A percentile compares a stretch with the other conserved stretches of the same genome.
These are phyloP conservation scores for Corapipo altera DNA, from an alignment of 2,113 vertebrate species.

Conservation along the genomic window DNA sequence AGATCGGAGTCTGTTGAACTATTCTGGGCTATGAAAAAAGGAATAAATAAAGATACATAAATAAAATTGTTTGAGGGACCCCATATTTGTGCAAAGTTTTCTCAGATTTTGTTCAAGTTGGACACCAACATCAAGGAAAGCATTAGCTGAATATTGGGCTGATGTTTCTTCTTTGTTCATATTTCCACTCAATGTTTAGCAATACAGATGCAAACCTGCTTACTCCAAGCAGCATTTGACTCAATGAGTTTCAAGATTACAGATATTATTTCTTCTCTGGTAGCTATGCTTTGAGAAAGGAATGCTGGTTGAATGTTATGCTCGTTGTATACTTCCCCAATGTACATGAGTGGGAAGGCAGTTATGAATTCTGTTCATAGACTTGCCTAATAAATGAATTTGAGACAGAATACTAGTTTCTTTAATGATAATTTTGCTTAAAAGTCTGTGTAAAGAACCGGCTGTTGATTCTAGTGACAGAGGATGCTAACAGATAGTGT, in stretches of 20 bases:
- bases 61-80: background rate
- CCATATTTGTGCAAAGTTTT: background rate
- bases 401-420: background rate
- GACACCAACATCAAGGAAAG: background rate
- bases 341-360: background rate
- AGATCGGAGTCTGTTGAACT: background rate
- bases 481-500: background rate
- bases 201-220: background rate
- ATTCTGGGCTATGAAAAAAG: background rate
- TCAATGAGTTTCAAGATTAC: background rate
- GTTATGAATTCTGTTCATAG: background rate
- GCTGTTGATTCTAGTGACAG: background rate
- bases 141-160: background rate
- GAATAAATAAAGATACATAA: background rate
- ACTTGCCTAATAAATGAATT: background rate
- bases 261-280: background rate
- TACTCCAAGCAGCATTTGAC: background rate
- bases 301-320: background rate
- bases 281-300: background rate
- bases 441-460: background rate
- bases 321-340: background rate
- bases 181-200: background rate
- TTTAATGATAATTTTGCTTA: background rate
- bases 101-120: background rate
- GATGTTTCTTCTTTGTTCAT: background rate